phyloP scores from a whole-genome alignment of 2,113 vertebrate species.

The Chamaetylas fuelleborni region DNA sequence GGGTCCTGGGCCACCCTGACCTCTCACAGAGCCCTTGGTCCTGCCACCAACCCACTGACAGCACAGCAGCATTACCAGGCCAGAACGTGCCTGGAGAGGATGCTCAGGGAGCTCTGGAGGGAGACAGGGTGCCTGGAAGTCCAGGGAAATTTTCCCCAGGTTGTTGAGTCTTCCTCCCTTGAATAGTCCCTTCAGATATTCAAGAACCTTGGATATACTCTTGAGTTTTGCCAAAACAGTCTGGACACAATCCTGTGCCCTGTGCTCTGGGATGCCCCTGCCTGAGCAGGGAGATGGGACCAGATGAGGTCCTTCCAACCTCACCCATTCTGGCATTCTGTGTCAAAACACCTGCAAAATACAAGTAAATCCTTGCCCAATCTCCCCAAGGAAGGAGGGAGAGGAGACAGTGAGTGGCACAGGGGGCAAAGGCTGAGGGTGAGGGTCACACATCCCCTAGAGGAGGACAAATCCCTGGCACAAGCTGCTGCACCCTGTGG shows the following conservation, averaged over 20 bases:
- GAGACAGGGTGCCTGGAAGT: not conserved
- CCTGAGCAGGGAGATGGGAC: not conserved
- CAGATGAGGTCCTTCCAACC: not conserved
- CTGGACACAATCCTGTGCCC: not conserved
- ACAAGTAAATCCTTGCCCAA: not conserved
- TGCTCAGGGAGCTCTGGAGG: not conserved
- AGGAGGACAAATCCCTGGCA: not conserved
- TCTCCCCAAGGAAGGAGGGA: not conserved
- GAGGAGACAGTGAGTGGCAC: rapidly evolving
- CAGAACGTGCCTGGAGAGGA: rapidly evolving
- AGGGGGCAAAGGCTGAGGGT: not conserved
- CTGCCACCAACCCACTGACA: rapidly evolving
- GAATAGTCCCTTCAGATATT: not conserved
- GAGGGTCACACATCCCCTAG: not conserved
- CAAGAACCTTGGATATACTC: not conserved
- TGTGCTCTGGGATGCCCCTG: not conserved
- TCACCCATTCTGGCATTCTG: not conserved
- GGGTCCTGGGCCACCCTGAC: not conserved
- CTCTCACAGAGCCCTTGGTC: rapidly evolving
- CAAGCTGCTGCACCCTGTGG: rapidly evolving
- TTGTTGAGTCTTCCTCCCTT: not conserved
- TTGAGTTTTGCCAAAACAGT: not conserved
- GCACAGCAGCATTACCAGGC: not conserved
- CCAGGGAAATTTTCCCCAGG: not conserved
- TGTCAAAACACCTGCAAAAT: not conserved